Evolutionary conservation across 2,113 vertebrate genomes (phyloP), one percentile per base, ranked within the genome.

Genomic region (Montifringilla adamsi): DNA sequence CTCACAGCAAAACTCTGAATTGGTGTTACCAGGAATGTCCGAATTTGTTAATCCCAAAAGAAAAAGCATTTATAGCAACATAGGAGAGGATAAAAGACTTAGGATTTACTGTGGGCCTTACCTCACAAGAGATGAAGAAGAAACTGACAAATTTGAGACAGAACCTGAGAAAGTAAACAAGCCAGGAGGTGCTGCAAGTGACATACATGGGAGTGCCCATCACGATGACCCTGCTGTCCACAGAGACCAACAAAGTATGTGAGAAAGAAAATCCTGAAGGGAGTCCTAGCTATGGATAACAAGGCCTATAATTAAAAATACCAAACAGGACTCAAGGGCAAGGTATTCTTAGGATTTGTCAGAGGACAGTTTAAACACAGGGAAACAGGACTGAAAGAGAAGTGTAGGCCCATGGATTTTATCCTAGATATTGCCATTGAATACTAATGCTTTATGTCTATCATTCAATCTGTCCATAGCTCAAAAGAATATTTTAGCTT

Each of bases 401-500:
- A 9, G 2, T 23, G 7, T 49, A 69, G 13, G 44, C 63, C 31
- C 0, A 0, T 77, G 44, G 28, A 52, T 69, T 50, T 90, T 55
- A 43, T 58, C 9, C n/a, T 90, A 41, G 59, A 84, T 11, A 49
- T 69, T 19, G 8, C 24, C 7, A 3, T 5, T 62, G 7, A 58
- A 58, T 73, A 52, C 3, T 58, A 46, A 41, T 58, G 44, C 2
- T 72, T n/a, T 75, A 3, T 46, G 30, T 85, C 8, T 50, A 28
- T 33, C 6, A 7, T 82, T 85, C 50, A 35, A 31, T 53, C 59
- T 73, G 22, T 24, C 20, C 62, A 19, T 23, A 69, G 22, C 5
- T 68, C 21, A 47, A 21, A 68, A 83, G 23, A 66, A 68, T 58
- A 47, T 27, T 62, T 87, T 88, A 39, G 8, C 12, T 73, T 88